Conservation (phyloP, 2,888 invertebrate species). For the Cyrtodaria siliqua region DNA sequence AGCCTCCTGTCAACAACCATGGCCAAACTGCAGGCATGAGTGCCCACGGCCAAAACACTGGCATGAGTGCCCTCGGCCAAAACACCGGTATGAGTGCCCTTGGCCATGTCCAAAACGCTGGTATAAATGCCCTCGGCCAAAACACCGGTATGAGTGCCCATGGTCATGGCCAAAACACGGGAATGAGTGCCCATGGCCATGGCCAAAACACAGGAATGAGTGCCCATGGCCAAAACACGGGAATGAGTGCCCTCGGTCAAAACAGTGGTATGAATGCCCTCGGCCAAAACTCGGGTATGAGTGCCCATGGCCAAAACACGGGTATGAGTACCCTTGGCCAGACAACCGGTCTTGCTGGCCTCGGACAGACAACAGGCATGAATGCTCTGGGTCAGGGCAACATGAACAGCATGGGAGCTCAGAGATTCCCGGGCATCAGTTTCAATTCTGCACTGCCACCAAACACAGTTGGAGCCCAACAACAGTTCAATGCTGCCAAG, state of each 20-base stretch:
- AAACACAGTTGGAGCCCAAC: conserved; percentile 38
- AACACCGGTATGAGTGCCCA: too few relatives aligned
- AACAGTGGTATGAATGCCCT: too few relatives aligned
- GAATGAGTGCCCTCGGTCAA: conserved; percentile 25
- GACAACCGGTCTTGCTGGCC: too few relatives aligned
- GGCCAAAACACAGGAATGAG: too few relatives aligned
- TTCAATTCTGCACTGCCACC: conserved; percentile 44
- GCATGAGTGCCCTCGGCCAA: not conserved
- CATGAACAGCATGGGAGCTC: conserved; percentile 24
- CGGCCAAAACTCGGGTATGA: too few relatives aligned
- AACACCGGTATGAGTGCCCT: not conserved
- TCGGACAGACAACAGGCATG: too few relatives aligned
- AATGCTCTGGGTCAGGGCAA: conserved; percentile 2
- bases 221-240: conserved; percentile 1
- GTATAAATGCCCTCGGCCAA: too few relatives aligned
- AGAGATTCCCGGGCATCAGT: conserved; percentile 61
- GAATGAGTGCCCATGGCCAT: conserved; percentile 13
- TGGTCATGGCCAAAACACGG: conserved; percentile 6
- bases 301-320: too few relatives aligned
- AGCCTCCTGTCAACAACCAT: conserved; percentile 14
- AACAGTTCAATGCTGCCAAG: conserved; percentile 44
- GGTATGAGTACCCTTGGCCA: too few relatives aligned
- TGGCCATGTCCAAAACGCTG: not conserved
- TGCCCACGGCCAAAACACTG: too few relatives aligned
- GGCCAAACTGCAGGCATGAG: conserved; percentile 17